phyloP scores from a whole-genome alignment of 1,140 invertebrate species.

The Atta cephalotes region DNA sequence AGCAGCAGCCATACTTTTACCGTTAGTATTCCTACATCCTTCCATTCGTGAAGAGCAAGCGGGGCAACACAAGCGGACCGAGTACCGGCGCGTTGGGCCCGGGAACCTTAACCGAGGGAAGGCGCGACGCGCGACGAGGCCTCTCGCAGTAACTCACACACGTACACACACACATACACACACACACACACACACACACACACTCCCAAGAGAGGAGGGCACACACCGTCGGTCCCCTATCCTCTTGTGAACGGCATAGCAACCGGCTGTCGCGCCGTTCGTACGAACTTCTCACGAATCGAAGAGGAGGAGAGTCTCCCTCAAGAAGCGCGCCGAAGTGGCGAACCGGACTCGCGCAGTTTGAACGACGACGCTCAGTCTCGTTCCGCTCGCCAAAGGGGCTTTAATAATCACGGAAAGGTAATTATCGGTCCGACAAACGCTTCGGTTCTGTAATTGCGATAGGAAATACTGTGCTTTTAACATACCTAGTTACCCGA shows the following conservation, averaged over 20 bases:
- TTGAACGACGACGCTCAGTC: conserved; percentile 46
- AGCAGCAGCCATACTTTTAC: conserved; percentile 82
- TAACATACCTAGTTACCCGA: neutral
- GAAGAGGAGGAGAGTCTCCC: conserved; percentile 47
- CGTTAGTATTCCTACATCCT: conserved; percentile 85
- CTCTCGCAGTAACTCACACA: conserved; percentile 68
- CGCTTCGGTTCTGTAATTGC: neutral
- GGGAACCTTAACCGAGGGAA: conserved; percentile 41
- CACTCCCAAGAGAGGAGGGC: conserved; percentile 59
- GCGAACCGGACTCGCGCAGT: conserved; percentile 22
- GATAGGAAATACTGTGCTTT: neutral
- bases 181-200: conserved; percentile 57
- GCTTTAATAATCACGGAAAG: conserved; percentile 33
- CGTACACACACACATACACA: conserved; percentile 61
- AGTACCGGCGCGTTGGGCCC: conserved; percentile 17
- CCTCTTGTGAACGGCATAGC: conserved; percentile 73
- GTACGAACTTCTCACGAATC: conserved; percentile 51
- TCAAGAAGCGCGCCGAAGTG: conserved; percentile 40
- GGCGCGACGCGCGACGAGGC: conserved; percentile 54
- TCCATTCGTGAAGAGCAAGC: conserved; percentile 80
- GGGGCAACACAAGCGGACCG: conserved; percentile 20
- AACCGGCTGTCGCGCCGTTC: conserved; percentile 62
- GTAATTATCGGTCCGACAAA: conserved; percentile 21
- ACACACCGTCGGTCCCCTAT: conserved; percentile 47
- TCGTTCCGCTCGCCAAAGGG: conserved; percentile 29